Percentiles rank a stretch among this genome's conserved stretches.
Conservation (phyloP, 2,888 invertebrate genomes). For the Drosophila multiciliata region DNA sequence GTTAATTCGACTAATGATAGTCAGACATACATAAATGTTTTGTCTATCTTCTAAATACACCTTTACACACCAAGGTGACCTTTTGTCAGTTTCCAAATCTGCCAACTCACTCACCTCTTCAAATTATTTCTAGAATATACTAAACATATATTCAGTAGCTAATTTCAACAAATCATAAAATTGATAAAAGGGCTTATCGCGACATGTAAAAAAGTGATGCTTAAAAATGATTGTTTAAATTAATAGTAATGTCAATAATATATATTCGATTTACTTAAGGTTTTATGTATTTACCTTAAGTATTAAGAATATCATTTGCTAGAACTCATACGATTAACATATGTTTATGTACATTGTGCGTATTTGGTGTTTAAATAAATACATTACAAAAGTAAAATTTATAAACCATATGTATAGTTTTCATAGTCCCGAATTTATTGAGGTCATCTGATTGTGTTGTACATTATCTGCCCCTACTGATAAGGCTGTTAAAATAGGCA, state of each 20-base stretch:
- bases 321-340: neutral
- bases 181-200: slow-evolving; percentile 57
- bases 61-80: slow-evolving; percentile 58
- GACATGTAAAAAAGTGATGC: slow-evolving; percentile 3
- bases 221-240: slow-evolving; percentile 2
- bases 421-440: neutral
- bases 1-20: slow-evolving; percentile 14
- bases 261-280: neutral
- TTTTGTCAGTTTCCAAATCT: slow-evolving; percentile 23
- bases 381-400: neutral
- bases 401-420: neutral
- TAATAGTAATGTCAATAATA: neutral
- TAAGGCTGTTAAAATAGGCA: slow-evolving; percentile 1
- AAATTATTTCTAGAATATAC: slow-evolving; percentile 12
- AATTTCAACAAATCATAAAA: neutral
- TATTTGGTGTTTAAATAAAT: neutral
- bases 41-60: slow-evolving; percentile 6
- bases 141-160: neutral
- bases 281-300: neutral
- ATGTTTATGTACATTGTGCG: neutral
- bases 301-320: neutral
- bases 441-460: neutral
- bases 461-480: slow-evolving; percentile 1
- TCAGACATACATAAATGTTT: slow-evolving; percentile 3
- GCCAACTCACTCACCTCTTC: slow-evolving; percentile 16